These are phyloP conservation scores for Phenacoccus solenopsis DNA, from an alignment of 1,140 invertebrate species.

Conservation along the genomic window DNA sequence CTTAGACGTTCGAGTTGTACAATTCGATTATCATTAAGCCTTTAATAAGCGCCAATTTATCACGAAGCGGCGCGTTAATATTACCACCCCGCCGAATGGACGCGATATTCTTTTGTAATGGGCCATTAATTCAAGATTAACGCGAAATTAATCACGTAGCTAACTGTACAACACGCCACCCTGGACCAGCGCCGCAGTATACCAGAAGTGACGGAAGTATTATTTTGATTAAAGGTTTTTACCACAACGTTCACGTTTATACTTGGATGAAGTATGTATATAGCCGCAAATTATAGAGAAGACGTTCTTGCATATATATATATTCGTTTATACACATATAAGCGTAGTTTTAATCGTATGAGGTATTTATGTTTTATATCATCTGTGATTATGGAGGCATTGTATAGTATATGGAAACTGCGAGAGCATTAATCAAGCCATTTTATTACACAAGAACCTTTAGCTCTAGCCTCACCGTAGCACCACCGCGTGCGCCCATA, in stretches of 20 bases:
- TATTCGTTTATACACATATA: neutral
- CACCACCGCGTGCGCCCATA: neutral
- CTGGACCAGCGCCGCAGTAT: neutral
- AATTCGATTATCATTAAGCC: neutral
- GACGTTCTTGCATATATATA: neutral
- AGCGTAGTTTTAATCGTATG: neutral
- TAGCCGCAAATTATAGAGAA: conserved; percentile 13
- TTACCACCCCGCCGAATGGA: neutral
- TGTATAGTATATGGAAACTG: conserved; percentile 2
- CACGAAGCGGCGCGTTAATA: neutral
- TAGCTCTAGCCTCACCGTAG: neutral
- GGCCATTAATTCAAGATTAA: conserved; percentile 13
- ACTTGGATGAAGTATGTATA: conserved; percentile 9
- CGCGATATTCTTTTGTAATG: conserved; percentile 7
- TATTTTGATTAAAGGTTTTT: conserved; percentile 18
- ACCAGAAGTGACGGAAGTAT: conserved; percentile 8
- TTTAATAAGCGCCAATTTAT: neutral
- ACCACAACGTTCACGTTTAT: conserved; percentile 9
- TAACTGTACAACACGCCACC: conserved; percentile 4
- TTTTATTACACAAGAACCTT: neutral
- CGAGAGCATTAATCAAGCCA: neutral
- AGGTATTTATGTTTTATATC: conserved; percentile 3
- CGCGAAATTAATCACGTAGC: conserved; percentile 13
- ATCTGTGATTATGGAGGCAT: neutral
- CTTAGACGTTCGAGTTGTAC: too few species aligned